These are phyloP conservation scores for Malurus melanocephalus DNA, from an alignment of 2,113 vertebrate species.

Conservation along the genomic window DNA sequence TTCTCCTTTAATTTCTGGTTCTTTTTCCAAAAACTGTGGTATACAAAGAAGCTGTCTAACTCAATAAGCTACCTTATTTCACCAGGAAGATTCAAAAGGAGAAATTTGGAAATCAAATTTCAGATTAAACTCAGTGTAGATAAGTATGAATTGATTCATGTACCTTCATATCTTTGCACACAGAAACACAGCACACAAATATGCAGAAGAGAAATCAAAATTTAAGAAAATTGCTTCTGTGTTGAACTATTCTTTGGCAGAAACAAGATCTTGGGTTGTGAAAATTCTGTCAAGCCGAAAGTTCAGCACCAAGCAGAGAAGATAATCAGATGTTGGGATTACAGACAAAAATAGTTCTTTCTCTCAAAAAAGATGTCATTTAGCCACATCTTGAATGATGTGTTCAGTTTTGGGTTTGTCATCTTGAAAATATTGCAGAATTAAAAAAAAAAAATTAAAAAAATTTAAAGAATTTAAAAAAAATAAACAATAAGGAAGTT, in stretches of 20 bases:
- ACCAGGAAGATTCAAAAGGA: not conserved
- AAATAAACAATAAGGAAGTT: not conserved
- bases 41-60: not conserved
- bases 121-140: not conserved
- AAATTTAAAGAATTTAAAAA: no score
- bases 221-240: not conserved
- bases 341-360: not conserved
- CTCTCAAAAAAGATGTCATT: not conserved
- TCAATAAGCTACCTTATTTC: not conserved
- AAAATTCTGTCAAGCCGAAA: not conserved
- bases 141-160: fast-evolving
- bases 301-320: not conserved
- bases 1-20: not conserved
- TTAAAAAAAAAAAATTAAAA: not conserved
- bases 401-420: not conserved
- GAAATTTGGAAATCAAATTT: not conserved
- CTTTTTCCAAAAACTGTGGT: not conserved
- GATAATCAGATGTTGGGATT: not conserved
- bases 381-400: not conserved
- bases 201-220: not conserved
- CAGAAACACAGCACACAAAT: not conserved
- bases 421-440: not conserved
- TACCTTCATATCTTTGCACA: not conserved
- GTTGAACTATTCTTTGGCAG: not conserved
- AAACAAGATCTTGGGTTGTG: not conserved